These are phyloP conservation scores for Catajapyx aquilonaris DNA, from an alignment of 1,140 invertebrate species.

Conservation along the genomic window DNA sequence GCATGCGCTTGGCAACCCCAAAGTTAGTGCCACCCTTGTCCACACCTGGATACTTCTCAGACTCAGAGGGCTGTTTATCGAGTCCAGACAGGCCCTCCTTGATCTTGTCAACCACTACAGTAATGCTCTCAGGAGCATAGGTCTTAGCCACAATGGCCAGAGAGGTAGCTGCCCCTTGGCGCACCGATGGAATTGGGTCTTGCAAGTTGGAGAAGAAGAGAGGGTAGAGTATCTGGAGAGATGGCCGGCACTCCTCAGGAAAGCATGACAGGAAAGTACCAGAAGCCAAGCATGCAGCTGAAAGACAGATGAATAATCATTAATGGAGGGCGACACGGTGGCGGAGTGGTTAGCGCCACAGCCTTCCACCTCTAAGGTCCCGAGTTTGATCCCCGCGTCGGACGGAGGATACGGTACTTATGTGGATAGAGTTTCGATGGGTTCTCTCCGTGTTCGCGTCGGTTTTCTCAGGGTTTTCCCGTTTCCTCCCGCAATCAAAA, in stretches of 20 bases:
- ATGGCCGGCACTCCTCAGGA: conserved; percentile 23
- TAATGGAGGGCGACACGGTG: too few relatives aligned
- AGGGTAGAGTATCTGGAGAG: conserved; percentile 23
- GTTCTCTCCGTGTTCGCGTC: too few relatives aligned
- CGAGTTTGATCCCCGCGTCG: too few relatives aligned
- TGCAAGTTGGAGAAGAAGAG: conserved; percentile 30
- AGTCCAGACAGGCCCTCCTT: conserved; percentile 15
- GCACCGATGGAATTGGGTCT: conserved; percentile 31
- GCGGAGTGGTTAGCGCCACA: too few relatives aligned
- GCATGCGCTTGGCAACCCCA: conserved; percentile 24
- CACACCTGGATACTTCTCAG: conserved; percentile 22
- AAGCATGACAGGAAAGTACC: conserved; percentile 30
- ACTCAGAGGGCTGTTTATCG: conserved; percentile 22
- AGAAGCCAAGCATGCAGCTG: conserved; percentile 34
- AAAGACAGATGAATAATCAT: conserved; percentile 11
- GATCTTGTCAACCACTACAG: conserved; percentile 13
- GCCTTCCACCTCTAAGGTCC: too few relatives aligned
- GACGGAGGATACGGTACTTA: too few relatives aligned
- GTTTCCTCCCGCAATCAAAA: too few relatives aligned
- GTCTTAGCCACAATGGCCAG: conserved; percentile 26
- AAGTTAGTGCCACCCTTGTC: conserved; percentile 24
- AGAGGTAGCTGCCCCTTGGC: conserved; percentile 30
- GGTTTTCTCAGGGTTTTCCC: too few relatives aligned
- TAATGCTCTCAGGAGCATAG: conserved; percentile 20
- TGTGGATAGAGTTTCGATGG: too few relatives aligned